Percentiles rank a stretch among this genome's conserved stretches.
These are phyloP conservation scores for Rhodophaea formosa DNA, from an alignment of 2,888 invertebrate species.

Conservation along the genomic window DNA sequence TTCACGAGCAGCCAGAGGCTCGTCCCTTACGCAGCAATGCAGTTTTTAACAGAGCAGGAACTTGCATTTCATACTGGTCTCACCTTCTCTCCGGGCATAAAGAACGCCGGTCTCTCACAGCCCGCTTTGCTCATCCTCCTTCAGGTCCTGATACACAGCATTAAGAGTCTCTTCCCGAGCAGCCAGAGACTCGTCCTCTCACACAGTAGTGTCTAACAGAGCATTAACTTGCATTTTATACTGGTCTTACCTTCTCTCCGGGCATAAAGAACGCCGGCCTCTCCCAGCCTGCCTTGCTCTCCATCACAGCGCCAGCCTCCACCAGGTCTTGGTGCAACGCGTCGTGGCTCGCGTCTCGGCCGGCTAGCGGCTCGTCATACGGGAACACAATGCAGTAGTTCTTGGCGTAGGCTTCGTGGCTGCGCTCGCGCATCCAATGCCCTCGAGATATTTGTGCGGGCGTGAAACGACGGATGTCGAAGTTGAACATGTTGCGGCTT, in stretches of 20 bases:
- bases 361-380: slow-evolving; percentile 91
- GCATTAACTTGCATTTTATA: too few relatives aligned
- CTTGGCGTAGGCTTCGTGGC: slow-evolving; percentile 94
- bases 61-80: too few relatives aligned
- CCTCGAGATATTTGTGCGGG: slow-evolving; percentile 85
- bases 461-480: slow-evolving; percentile 92
- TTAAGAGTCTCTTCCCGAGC: slow-evolving; percentile 84
- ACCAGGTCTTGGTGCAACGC: slow-evolving; percentile 83
- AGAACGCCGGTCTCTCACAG: too few relatives aligned
- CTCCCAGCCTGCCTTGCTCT: slow-evolving; percentile 94
- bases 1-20: slow-evolving; percentile 84
- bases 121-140: slow-evolving; percentile 74
- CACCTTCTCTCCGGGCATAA: slow-evolving; percentile 73
- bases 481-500: slow-evolving; percentile 90
- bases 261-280: slow-evolving; percentile 90
- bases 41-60: too few relatives aligned
- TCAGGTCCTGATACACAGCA: slow-evolving; percentile 81
- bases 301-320: slow-evolving; percentile 91
- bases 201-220: too few relatives aligned
- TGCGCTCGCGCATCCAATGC: slow-evolving; percentile 90
- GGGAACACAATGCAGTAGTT: slow-evolving; percentile 90
- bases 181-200: slow-evolving; percentile 87
- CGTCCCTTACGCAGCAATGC: too few relatives aligned
- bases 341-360: slow-evolving; percentile 81
- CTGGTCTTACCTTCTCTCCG: slow-evolving; percentile 53